phyloP scores from a whole-genome alignment of 2,113 vertebrate genomes.

The Potamarius usumacintae region DNA sequence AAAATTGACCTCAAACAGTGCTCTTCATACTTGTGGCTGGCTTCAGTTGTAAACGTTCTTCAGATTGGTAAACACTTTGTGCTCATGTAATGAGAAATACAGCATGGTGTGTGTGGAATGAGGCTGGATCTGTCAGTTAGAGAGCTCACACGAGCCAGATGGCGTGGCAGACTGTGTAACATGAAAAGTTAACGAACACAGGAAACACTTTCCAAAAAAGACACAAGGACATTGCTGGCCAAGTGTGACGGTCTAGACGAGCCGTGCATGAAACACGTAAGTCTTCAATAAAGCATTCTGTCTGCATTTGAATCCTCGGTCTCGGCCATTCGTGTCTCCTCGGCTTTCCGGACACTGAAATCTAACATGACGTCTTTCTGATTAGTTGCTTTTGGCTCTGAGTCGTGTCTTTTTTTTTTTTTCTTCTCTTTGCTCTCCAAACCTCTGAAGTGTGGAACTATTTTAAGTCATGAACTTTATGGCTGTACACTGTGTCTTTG shows the following conservation, averaged over 20 bases:
- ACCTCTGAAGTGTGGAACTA: slow-evolving; percentile 34
- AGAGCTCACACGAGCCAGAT: slow-evolving; percentile 60
- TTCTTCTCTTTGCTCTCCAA: slow-evolving; percentile 47
- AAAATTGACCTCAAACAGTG: slow-evolving; percentile 49
- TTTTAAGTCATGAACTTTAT: slow-evolving; percentile 35
- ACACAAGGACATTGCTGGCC: background rate
- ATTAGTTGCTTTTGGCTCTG: slow-evolving; percentile 65
- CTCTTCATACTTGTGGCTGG: slow-evolving; percentile 66
- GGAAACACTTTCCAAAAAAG: background rate
- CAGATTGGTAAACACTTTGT: slow-evolving; percentile 57
- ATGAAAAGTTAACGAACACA: slow-evolving; percentile 43
- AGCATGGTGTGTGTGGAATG: slow-evolving; percentile 49
- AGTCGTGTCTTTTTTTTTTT: slow-evolving; percentile 43
- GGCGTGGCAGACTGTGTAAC: slow-evolving; percentile 30
- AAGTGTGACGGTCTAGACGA: background rate
- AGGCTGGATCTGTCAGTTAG: slow-evolving; percentile 65
- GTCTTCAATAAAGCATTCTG: background rate
- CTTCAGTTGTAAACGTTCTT: slow-evolving; percentile 63
- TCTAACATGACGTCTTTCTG: slow-evolving; percentile 56
- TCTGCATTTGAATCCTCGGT: slow-evolving; percentile 35
- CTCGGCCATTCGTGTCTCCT: slow-evolving; percentile 45
- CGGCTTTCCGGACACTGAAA: slow-evolving; percentile 52
- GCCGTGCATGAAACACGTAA: too few species aligned
- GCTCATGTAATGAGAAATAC: slow-evolving; percentile 62
- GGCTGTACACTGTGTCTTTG: slow-evolving; percentile 27